Evolutionary conservation across 2,888 invertebrate species (phyloP).

Genomic region (Agrochola litura): DNA sequence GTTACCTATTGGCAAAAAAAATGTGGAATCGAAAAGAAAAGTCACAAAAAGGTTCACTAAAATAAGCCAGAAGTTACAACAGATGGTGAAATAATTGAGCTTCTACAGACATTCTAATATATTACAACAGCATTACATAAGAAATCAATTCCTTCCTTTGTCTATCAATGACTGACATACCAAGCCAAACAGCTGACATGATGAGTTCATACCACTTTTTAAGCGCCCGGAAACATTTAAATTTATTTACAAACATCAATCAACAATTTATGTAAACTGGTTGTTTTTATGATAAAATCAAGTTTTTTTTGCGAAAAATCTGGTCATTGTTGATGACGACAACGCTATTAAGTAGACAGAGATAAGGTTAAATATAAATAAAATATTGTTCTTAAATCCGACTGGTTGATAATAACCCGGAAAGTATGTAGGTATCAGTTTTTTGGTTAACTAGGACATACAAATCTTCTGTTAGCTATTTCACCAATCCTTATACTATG

Average conservation of each 20-base stretch:
- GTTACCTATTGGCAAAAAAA: too few species aligned
- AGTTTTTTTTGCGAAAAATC: slow-evolving; percentile 5
- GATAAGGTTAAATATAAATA: slow-evolving; percentile 7
- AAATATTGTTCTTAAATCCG: neutral
- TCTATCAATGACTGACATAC: slow-evolving; percentile 4
- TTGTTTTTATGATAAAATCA: slow-evolving; percentile 15
- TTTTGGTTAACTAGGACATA: too few species aligned
- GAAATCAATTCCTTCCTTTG: neutral
- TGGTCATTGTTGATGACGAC: slow-evolving; percentile 20
- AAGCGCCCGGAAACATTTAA: slow-evolving; percentile 34
- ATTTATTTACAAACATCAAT: slow-evolving; percentile 23
- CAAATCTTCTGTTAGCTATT: too few species aligned
- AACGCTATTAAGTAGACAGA: slow-evolving; percentile 5
- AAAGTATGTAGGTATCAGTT: neutral
- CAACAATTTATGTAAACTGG: slow-evolving; percentile 27
- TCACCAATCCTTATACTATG: neutral
- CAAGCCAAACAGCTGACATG: slow-evolving; percentile 5
- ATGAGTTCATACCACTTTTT: slow-evolving; percentile 39
- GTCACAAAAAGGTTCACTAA: neutral
- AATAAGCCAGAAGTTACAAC: neutral
- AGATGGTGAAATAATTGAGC: too few species aligned
- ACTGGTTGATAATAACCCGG: slow-evolving; percentile 2
- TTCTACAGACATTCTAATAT: too few species aligned
- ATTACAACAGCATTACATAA: too few species aligned
- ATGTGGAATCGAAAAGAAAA: too few species aligned